A percentile compares a stretch with the other conserved stretches of the same genome.
phyloP scores from a whole-genome alignment of 2,888 invertebrate genomes.

The Campaea margaritaria region DNA sequence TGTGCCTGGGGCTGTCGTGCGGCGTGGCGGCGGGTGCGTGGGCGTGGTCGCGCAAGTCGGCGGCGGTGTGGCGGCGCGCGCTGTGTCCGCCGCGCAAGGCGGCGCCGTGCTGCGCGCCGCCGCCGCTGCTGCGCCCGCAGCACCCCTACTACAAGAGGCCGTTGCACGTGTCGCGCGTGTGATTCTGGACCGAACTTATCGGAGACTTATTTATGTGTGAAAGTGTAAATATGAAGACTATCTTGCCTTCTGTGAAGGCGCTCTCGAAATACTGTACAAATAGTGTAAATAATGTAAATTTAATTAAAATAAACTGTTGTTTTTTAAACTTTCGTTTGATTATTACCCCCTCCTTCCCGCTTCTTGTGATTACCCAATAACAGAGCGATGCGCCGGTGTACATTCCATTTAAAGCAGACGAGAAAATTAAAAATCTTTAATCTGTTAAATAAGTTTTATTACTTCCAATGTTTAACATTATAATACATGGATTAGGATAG shows the following conservation, averaged over 20 bases:
- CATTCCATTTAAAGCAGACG: too few species aligned
- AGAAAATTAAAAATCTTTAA: conserved; percentile 12
- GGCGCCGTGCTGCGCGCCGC: conserved; percentile 69
- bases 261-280: conserved; percentile 69
- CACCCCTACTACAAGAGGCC: conserved; percentile 77
- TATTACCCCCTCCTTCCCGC: background rate
- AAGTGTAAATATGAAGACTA: conserved; percentile 49
- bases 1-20: conserved; percentile 88
- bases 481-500: conserved; percentile 64
- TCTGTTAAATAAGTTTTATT: conserved; percentile 69
- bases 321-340: conserved; percentile 59
- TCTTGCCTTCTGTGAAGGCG: conserved; percentile 82
- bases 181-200: conserved; percentile 36
- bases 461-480: conserved; percentile 71
- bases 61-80: conserved; percentile 87
- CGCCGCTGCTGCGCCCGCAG: conserved; percentile 68
- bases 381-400: too few species aligned
- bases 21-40: conserved; percentile 86
- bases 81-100: conserved; percentile 78
- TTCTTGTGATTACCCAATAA: too few species aligned
- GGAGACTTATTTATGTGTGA: conserved; percentile 37
- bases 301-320: conserved; percentile 75
- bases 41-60: conserved; percentile 86
- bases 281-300: conserved; percentile 77
- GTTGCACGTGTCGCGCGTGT: conserved; percentile 76